Base-by-base conservation (phyloP, 2,888 invertebrate species). In the Zaprionus lineosus region DNA sequence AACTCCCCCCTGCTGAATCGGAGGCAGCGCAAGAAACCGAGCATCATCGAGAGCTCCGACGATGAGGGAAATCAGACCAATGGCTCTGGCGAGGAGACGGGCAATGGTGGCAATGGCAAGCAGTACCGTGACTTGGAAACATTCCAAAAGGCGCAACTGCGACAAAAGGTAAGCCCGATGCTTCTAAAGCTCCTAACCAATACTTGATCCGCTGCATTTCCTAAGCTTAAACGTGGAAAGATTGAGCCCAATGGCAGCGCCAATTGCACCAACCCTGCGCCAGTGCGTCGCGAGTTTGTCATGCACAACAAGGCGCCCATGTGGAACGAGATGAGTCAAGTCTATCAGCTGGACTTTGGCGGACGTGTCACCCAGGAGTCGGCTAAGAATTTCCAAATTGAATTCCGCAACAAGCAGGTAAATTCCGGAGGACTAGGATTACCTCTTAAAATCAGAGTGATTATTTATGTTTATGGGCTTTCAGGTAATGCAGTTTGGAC, bases 281-380 rank as follows among this genome's bases (percentile, higher is more conserved):
- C 92, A 0, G 91, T 93, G 65, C 91, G 94, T 31, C 91, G 95
- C 3, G 96, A 98, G 90, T 95, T 98, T 84, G 94, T 97, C 37
- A 97, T 98, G 96, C 97, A 98, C 91, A 99, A 99, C 91, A 99
- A 99, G 91, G 93, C 93, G 55, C 98, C 98, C 8, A 95, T 98
- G 93, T 99, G 99, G 99, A 99, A 99, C 90, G 99, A 99, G 91
- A 96, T 96, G 90, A 98, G 97, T 88, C 99, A 99, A 91, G 99
- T 99, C 8, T 99, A 99, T 91, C 99, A 99, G 89, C 92, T 99
- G 34, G 99, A 99, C 91, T 99, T 99, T 91, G 99, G 99, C 2
- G 99, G 99, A 7, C 92, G 99, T 71, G 99, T 99, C 58, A 99
- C 99, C 2, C 99, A 99, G 91, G 99, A 99, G 90, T 98, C 98